These are phyloP conservation scores for Micoletzkya japonica DNA, from an alignment of 2,888 invertebrate genomes.

Conservation along the genomic window DNA sequence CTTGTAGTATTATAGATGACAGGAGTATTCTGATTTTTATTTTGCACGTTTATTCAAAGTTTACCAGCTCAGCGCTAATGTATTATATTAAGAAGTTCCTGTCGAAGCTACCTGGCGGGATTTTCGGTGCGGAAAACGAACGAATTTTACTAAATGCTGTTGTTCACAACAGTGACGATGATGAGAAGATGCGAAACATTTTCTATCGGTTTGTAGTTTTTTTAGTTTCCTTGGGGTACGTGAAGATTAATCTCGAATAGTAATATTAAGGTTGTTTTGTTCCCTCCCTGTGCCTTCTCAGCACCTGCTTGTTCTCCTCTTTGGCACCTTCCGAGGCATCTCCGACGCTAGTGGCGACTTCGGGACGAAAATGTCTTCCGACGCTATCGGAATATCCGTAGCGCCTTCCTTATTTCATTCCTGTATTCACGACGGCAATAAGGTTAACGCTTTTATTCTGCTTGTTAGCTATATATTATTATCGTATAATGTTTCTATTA, in stretches of 20 bases:
- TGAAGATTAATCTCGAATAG: neutral
- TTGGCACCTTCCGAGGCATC: slow-evolving; percentile 94
- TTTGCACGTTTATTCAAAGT: no score
- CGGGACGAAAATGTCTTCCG: slow-evolving; percentile 89
- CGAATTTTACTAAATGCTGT: slow-evolving; percentile 85
- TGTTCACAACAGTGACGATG: slow-evolving; percentile 76
- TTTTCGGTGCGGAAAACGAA: slow-evolving; percentile 90
- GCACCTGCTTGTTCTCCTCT: slow-evolving; percentile 86
- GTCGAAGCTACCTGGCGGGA: slow-evolving; percentile 91
- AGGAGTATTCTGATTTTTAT: slow-evolving; percentile 10
- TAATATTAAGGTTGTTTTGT: slow-evolving; percentile 77
- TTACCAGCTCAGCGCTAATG: no score
- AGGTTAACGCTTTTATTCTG: slow-evolving; percentile 66
- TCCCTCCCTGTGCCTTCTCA: slow-evolving; percentile 85
- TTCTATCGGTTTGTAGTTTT: slow-evolving; percentile 77
- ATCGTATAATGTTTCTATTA: slow-evolving; percentile 21
- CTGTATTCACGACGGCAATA: slow-evolving; percentile 85
- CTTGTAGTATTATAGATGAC: no score
- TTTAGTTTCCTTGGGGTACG: neutral
- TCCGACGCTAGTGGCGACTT: slow-evolving; percentile 87
- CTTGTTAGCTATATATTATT: slow-evolving; percentile 10
- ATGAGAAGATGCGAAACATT: slow-evolving; percentile 81
- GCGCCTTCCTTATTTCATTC: slow-evolving; percentile 95
- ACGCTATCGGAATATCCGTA: slow-evolving; percentile 90
- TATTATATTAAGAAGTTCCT: slow-evolving; percentile 78